Evolutionary conservation across 1,140 invertebrate genomes (phyloP).

Genomic region (Heliconius nattereri): DNA sequence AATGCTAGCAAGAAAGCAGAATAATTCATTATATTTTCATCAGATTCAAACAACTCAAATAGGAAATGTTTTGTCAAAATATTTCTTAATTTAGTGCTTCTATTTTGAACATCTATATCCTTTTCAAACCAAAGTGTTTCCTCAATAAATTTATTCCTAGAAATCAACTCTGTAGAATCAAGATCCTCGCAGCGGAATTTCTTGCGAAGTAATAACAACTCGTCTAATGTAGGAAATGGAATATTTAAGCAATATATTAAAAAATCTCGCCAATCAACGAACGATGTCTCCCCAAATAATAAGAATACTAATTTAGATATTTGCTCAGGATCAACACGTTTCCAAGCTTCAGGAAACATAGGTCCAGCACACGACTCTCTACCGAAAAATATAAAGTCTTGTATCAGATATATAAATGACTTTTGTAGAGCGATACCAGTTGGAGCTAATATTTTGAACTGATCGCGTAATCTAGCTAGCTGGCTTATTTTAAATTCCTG

Average conservation of each 20-base stretch:
- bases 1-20: constrained; percentile 82
- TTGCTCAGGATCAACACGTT: constrained; percentile 71
- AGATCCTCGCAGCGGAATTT: constrained; percentile 74
- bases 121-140: constrained; percentile 82
- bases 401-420: constrained; percentile 81
- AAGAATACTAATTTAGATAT: constrained; percentile 72
- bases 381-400: constrained; percentile 80
- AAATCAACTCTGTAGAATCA: constrained; percentile 68
- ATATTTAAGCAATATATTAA: constrained; percentile 82
- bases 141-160: constrained; percentile 63
- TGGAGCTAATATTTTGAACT: constrained; percentile 80
- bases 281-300: constrained; percentile 78
- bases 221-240: constrained; percentile 75
- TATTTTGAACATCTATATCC: constrained; percentile 56
- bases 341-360: constrained; percentile 80
- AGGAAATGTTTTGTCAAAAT: constrained; percentile 80
- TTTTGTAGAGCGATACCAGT: constrained; percentile 78
- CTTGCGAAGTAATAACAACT: constrained; percentile 77
- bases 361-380: constrained; percentile 73
- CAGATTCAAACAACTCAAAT: constrained; percentile 78
- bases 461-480: constrained; percentile 73
- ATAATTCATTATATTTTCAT: constrained; percentile 81
- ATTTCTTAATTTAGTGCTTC: constrained; percentile 55
- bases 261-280: constrained; percentile 84
- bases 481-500: constrained; percentile 79